A percentile compares a stretch with the other conserved stretches of the same genome.
Evolutionary conservation across 2,888 invertebrate species (phyloP).

Genomic region (Matsumyia berberina): DNA sequence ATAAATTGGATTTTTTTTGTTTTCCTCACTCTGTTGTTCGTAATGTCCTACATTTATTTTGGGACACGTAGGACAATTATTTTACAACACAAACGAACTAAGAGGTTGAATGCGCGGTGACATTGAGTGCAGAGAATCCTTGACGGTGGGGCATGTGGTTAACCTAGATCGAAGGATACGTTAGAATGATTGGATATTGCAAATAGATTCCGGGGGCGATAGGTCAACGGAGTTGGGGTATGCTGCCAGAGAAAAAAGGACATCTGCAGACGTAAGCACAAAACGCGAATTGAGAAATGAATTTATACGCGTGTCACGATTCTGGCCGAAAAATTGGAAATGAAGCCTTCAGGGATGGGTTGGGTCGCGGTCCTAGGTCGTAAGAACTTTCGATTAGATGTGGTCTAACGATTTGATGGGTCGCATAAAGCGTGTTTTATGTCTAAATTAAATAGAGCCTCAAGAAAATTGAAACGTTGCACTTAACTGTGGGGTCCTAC

Average conservation of each 20-base stretch:
- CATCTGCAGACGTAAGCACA: conserved; percentile 43
- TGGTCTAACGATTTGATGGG: conserved; percentile 44
- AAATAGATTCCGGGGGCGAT: conserved; percentile 39
- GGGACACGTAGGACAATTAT: conserved; percentile 66
- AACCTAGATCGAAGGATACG: conserved; percentile 25
- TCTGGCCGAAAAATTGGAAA: conserved; percentile 62
- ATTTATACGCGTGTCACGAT: conserved; percentile 66
- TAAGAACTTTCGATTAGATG: conserved; percentile 42
- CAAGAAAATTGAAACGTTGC: conserved; percentile 1
- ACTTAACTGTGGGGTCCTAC: too few species aligned
- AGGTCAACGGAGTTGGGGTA: conserved; percentile 2
- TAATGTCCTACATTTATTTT: conserved; percentile 27
- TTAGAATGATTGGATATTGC: conserved; percentile 62
- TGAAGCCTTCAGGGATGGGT: conserved; percentile 29
- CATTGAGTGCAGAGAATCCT: conserved; percentile 12
- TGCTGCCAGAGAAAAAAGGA: background rate
- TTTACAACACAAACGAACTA: conserved; percentile 6
- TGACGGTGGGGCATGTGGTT: conserved; percentile 2
- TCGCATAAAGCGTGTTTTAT: conserved; percentile 11
- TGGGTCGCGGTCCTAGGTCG: conserved; percentile 3
- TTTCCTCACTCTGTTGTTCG: conserved; percentile 9
- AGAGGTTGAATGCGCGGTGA: conserved; percentile 4
- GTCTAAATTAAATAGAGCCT: background rate
- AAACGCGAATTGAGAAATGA: conserved; percentile 45
- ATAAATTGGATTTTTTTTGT: conserved; percentile 69